Evolutionary conservation across 2,888 invertebrate species (phyloP), one percentile per base, ranked within the genome.

Genomic region (Yponomeuta plumbellus): DNA sequence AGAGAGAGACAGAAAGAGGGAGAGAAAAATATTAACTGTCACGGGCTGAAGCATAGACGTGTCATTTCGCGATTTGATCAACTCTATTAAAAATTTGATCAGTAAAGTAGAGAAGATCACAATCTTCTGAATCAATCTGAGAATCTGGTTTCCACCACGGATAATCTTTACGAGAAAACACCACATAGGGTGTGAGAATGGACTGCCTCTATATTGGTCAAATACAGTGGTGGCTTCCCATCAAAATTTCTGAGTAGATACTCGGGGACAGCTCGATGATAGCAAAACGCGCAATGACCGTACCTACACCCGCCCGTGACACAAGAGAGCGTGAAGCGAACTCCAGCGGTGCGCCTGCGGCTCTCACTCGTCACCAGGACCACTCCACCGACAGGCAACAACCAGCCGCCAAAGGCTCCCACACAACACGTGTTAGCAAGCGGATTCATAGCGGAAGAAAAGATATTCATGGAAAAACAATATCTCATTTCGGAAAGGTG

Each of bases 401-500:
- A 88, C 80, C 86, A 85, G 83, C 84, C 85, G 81, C 81, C 23
- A 62, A 81, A 83, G 83, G 80, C 87, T 81, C 88, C 81, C 82
- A 88, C 77, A 74, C 70, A 79, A 85, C 84, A 88, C 84, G 84
- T 86, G 44, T 39, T 56, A 88, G 89, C 90, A 91, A 91, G 91
- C 91, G 85, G 83, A 77, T 52, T 52, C 44, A 52, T 89, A 90
- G 90, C 90, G 80, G 80, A 88, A 85, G 89, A 83, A 86, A 85
- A 85, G 86, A 86, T 83, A 86, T 83, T 86, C 85, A 82, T 81
- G 22, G 40, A 64, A n/a, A 64, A 23, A 59, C 59, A 23, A 62
- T 62, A 62, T 52, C 44, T 52, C 44, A 52, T 52, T 52, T 52
- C 17, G 44, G 44, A 52, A 52, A 52, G 17, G 44, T 52, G 17